Conservation (phyloP, 2,797 vertebrate genomes). For the Aselliscus stoliczkanus region DNA sequence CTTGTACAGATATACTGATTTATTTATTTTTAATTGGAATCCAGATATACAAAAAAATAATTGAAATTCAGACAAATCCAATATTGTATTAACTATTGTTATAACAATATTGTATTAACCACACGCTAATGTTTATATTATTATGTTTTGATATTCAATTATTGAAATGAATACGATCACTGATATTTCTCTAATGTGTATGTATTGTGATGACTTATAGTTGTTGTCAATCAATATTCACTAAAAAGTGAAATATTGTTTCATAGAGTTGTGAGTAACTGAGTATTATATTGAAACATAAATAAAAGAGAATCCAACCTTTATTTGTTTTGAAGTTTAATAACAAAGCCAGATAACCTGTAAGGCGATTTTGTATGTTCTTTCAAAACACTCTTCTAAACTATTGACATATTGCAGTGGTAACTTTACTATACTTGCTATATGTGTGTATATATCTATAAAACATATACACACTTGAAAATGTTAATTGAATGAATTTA, state of each 20-base stretch:
- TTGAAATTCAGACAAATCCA: conserved; percentile 25
- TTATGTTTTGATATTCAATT: not conserved
- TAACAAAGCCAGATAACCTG: conserved; percentile 27
- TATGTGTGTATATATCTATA: not conserved
- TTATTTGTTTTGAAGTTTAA: not conserved
- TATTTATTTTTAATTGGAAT: conserved; percentile 38
- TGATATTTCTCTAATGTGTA: conserved; percentile 43
- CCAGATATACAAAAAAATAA: conserved; percentile 9
- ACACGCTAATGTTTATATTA: conserved; percentile 53
- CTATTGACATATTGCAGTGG: not conserved
- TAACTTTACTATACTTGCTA: not conserved
- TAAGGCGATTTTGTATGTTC: conserved; percentile 42
- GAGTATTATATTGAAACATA: not conserved
- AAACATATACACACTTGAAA: not conserved
- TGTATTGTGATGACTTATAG: not conserved
- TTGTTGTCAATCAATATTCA: not conserved
- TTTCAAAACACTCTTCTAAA: conserved; percentile 17
- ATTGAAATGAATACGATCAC: not conserved
- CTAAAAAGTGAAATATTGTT: not conserved
- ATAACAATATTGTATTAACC: no score
- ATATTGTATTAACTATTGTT: not conserved
- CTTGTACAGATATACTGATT: not conserved
- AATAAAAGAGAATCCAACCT: not conserved
- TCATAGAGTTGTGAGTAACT: not conserved
- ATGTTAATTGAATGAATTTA: not conserved